Conservation (phyloP, 2,888 invertebrate species). For the Pterobdella sp. region DNA sequence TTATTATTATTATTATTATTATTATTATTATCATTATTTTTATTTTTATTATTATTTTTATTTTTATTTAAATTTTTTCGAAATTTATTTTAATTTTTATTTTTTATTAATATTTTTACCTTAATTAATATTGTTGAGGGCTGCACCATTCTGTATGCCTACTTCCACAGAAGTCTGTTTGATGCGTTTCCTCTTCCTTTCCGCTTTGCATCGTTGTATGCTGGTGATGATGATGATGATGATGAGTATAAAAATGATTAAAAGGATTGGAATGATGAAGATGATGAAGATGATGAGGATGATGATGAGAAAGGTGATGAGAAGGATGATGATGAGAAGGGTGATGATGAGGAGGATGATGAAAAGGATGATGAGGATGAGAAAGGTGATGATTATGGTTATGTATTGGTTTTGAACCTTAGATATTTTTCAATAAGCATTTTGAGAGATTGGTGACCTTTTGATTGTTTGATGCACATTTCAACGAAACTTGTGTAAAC, state of each 20-base stretch:
- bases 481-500: not conserved
- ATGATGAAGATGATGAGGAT: conserved; percentile 5
- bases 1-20: not conserved
- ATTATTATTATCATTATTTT: not conserved
- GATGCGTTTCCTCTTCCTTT: not conserved
- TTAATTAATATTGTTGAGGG: not conserved
- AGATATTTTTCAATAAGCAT: too few species aligned
- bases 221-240: conserved; percentile 15
- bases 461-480: too few species aligned
- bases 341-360: conserved; percentile 6
- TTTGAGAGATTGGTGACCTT: too few species aligned
- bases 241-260: not conserved
- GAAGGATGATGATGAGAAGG: not conserved
- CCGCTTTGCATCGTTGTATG: not conserved
- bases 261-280: not conserved
- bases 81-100: not conserved
- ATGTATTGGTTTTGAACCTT: too few species aligned
- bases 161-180: not conserved
- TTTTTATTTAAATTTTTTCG: not conserved
- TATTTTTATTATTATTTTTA: not conserved
- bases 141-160: not conserved
- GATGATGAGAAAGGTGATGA: conserved; percentile 5
- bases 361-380: conserved; percentile 12
- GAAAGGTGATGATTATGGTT: not conserved
- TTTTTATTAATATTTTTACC: not conserved